A percentile compares a stretch with the other conserved stretches of the same genome.
These are phyloP conservation scores for Halotydeus destructor DNA, from an alignment of 1,140 invertebrate species.

Conservation along the genomic window DNA sequence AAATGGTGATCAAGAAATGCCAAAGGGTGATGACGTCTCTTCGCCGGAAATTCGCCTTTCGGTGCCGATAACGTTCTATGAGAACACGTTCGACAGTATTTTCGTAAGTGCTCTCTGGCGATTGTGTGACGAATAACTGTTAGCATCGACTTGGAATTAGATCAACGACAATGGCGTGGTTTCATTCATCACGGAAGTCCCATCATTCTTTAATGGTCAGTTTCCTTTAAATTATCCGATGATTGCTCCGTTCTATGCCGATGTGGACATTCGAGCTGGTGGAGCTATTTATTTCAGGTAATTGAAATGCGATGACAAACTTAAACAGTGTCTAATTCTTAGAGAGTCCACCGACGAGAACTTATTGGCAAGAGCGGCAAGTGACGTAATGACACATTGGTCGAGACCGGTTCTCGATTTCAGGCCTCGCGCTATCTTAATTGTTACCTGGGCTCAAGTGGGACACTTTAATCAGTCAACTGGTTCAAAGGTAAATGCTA, in stretches of 20 bases:
- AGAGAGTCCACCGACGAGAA: conserved; percentile 43
- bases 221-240: conserved; percentile 74
- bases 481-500: conserved; percentile 28
- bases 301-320: too few species aligned
- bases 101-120: conserved; percentile 40
- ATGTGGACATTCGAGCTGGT: conserved; percentile 53
- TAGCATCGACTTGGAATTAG: conserved; percentile 30
- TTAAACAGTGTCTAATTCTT: too few species aligned
- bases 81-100: conserved; percentile 40
- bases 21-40: conserved; percentile 24
- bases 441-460: conserved; percentile 52
- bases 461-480: conserved; percentile 36
- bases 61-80: conserved; percentile 45
- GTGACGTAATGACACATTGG: conserved; percentile 45
- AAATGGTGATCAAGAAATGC: conserved; percentile 4
- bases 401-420: conserved; percentile 42
- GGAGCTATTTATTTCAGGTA: conserved; percentile 54
- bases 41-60: conserved; percentile 29
- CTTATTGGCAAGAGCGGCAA: conserved; percentile 38
- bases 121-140: too few species aligned
- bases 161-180: conserved; percentile 74
- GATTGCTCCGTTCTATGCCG: conserved; percentile 72
- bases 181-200: conserved; percentile 67
- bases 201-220: conserved; percentile 58
- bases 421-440: conserved; percentile 37